A percentile compares a stretch with the other conserved stretches of the same genome.
These are phyloP conservation scores for Heliconius hermathena DNA, from an alignment of 1,140 invertebrate species.

Conservation along the genomic window DNA sequence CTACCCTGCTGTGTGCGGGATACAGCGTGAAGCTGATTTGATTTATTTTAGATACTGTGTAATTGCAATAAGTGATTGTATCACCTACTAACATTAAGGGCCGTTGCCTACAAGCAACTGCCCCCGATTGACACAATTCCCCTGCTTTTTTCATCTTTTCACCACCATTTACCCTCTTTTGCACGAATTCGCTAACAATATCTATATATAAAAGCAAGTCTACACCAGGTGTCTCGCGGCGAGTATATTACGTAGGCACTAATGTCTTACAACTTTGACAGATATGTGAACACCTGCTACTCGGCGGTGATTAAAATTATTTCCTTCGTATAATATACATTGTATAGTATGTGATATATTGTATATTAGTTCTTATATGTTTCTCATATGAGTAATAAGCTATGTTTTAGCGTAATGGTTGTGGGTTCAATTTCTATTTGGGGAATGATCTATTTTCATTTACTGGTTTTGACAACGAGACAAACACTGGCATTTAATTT, in stretches of 20 bases:
- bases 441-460: too few species aligned
- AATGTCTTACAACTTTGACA: slow-evolving; percentile 35
- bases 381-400: not conserved
- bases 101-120: too few species aligned
- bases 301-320: slow-evolving; percentile 25
- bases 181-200: not conserved
- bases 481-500: too few species aligned
- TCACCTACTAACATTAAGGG: too few species aligned
- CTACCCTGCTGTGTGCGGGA: too few species aligned
- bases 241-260: slow-evolving; percentile 21
- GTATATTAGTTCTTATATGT: not conserved
- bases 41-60: too few species aligned
- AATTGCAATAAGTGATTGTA: too few species aligned
- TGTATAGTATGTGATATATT: not conserved
- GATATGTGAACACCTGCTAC: slow-evolving; percentile 34
- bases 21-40: not conserved
- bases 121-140: too few species aligned
- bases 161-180: too few species aligned
- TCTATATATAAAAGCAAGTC: not conserved
- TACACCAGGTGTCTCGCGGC: not conserved
- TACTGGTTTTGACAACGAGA: too few species aligned
- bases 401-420: too few species aligned
- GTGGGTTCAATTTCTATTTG: too few species aligned
- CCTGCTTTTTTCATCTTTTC: not conserved
- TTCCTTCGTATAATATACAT: not conserved